Conservation (phyloP, 2,797 vertebrate genomes). For the Typhlichthys subterraneus region DNA sequence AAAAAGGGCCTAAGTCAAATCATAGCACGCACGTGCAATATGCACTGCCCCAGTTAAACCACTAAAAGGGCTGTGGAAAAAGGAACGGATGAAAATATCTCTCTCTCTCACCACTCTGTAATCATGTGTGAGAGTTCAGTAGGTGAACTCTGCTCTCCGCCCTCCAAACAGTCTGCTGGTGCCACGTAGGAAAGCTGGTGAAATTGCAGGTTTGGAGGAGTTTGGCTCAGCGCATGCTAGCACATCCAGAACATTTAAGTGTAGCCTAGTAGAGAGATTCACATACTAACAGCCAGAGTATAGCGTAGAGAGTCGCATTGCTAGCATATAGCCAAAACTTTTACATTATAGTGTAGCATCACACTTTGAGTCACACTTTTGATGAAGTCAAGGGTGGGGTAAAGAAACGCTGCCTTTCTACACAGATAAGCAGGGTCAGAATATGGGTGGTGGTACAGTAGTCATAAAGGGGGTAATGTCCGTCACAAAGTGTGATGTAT, state of each 20-base stretch:
- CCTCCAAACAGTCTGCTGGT: slow-evolving; percentile 9
- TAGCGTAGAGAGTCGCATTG: too few relatives aligned
- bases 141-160: too few relatives aligned
- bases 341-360: too few relatives aligned
- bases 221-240: slow-evolving; percentile 30
- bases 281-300: too few relatives aligned
- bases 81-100: neutral
- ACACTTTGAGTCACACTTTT: slow-evolving; percentile 3
- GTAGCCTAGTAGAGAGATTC: slow-evolving; percentile 8
- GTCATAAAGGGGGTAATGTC: too few relatives aligned
- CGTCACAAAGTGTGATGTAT: neutral
- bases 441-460: slow-evolving; percentile 6
- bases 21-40: too few relatives aligned
- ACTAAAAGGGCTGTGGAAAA: slow-evolving; percentile 22
- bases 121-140: slow-evolving; percentile 38
- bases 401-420: neutral
- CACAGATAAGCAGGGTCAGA: slow-evolving; percentile 1
- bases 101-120: slow-evolving; percentile 38
- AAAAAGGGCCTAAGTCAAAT: too few relatives aligned
- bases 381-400: slow-evolving; percentile 11
- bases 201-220: slow-evolving; percentile 51
- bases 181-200: slow-evolving; percentile 46
- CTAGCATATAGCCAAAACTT: too few relatives aligned
- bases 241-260: slow-evolving; percentile 27
- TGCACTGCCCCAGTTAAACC: too few relatives aligned